These are phyloP conservation scores for Coleophora flavipennella DNA, from an alignment of 2,888 invertebrate species.

Conservation along the genomic window DNA sequence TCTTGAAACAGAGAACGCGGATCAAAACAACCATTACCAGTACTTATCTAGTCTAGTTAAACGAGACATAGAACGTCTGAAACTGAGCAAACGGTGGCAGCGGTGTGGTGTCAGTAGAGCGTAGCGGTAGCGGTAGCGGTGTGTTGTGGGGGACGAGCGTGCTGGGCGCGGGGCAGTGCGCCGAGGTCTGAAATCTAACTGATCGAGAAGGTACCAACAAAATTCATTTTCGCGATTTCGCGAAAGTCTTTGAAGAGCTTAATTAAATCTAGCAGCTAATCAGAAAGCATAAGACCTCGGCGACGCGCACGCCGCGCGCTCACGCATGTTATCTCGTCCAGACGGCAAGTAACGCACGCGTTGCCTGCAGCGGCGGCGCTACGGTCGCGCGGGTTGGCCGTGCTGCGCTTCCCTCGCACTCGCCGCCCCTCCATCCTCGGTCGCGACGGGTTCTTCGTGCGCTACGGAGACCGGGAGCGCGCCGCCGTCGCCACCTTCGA, in stretches of 20 bases:
- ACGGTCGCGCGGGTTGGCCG: conserved; percentile 70
- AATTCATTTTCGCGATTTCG: no score
- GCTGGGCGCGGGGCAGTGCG: conserved; percentile 9
- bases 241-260: no score
- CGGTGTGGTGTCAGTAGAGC: conserved; percentile 14
- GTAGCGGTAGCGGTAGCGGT: conserved; percentile 12
- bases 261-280: no score
- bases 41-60: no score
- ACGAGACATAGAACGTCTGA: no score
- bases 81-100: conserved; percentile 7
- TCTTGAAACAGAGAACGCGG: no score
- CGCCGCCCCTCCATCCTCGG: conserved; percentile 82
- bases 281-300: conserved; percentile 4
- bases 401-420: conserved; percentile 61
- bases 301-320: conserved; percentile 21
- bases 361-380: conserved; percentile 68
- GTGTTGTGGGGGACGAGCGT: conserved; percentile 8
- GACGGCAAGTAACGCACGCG: conserved; percentile 38
- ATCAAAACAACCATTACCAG: no score
- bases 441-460: conserved; percentile 82
- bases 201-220: no score
- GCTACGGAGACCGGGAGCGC: conserved; percentile 83
- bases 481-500: conserved; percentile 86
- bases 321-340: conserved; percentile 47
- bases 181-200: conserved; percentile 5